These are phyloP conservation scores for Amphilophus citrinellus DNA, from an alignment of 2,113 vertebrate species.

Conservation along the genomic window DNA sequence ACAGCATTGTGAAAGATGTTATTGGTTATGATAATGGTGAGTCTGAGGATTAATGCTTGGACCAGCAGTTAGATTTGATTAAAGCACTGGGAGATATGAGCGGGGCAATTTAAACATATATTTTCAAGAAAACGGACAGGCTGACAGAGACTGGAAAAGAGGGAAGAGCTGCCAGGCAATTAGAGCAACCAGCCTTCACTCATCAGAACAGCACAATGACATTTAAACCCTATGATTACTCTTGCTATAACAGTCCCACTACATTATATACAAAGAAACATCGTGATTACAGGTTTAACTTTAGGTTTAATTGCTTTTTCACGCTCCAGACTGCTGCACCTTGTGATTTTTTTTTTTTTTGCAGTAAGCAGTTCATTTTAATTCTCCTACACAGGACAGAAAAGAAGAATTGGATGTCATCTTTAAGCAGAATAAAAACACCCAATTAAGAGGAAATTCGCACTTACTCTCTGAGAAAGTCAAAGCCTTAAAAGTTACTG, in stretches of 20 bases:
- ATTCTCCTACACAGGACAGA: not conserved
- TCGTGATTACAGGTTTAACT: slow-evolving; percentile 8
- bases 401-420: not conserved
- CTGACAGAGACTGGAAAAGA: not conserved
- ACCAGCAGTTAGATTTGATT: slow-evolving; percentile 47
- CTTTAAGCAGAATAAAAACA: slow-evolving; percentile 6
- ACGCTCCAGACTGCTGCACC: not conserved
- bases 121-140: slow-evolving; percentile 30
- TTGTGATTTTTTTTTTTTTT: rapidly evolving
- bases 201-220: not conserved
- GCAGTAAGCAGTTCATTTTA: not conserved
- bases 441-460: not conserved
- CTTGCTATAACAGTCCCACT: not conserved
- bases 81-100: slow-evolving; percentile 26
- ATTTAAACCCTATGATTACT: not conserved
- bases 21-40: slow-evolving; percentile 53
- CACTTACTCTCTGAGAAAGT: not conserved
- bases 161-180: not conserved
- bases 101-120: not conserved
- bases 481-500: not conserved
- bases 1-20: slow-evolving; percentile 33
- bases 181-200: slow-evolving; percentile 21
- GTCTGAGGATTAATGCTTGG: slow-evolving; percentile 41
- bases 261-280: not conserved
- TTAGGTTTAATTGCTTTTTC: not conserved